Percentiles rank a stretch among this genome's conserved stretches.
Evolutionary conservation across 2,888 invertebrate species (phyloP).

Genomic region (Phortica okadai): DNA sequence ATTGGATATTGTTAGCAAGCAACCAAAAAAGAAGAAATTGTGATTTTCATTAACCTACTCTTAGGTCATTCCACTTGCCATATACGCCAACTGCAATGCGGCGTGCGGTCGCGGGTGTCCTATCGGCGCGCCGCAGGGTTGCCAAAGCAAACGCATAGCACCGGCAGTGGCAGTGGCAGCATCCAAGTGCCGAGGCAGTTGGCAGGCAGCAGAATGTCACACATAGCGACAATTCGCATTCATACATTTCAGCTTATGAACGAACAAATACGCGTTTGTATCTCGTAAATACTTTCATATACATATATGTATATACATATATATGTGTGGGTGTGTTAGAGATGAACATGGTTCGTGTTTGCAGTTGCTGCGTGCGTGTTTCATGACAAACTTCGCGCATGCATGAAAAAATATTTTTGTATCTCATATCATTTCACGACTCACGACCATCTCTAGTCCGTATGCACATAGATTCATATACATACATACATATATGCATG

Average conservation of each 20-base stretch:
- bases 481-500: neutral
- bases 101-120: neutral
- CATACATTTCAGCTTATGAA: neutral
- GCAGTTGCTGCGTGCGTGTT: too few relatives aligned
- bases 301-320: neutral
- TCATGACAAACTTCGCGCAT: too few relatives aligned
- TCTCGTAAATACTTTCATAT: neutral
- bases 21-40: constrained; percentile 19
- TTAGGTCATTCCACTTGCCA: constrained; percentile 66
- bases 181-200: neutral
- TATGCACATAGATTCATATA: neutral
- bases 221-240: constrained; percentile 5
- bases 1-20: constrained; percentile 6
- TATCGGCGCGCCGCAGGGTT: constrained; percentile 38
- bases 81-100: neutral
- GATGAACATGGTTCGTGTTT: too few relatives aligned
- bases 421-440: too few relatives aligned
- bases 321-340: too few relatives aligned
- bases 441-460: too few relatives aligned
- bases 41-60: constrained; percentile 68
- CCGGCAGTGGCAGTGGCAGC: neutral
- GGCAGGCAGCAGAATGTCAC: neutral
- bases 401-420: too few relatives aligned
- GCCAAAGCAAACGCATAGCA: constrained; percentile 19
- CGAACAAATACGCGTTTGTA: constrained; percentile 14